Conservation (phyloP, 2,888 invertebrate genomes). For the Invenusta paracnida region DNA sequence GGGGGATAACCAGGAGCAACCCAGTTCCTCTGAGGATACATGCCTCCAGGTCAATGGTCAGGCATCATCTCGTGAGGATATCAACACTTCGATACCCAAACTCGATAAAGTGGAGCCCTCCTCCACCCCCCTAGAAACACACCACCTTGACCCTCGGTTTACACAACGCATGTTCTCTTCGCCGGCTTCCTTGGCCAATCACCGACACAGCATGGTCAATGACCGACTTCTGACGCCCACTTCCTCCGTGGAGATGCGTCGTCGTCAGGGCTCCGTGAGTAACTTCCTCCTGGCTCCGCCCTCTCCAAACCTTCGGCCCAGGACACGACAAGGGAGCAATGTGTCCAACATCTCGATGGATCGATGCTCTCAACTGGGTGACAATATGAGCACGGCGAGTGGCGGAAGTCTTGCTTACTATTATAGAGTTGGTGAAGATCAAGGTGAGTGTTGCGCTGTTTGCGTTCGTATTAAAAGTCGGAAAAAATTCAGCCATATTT, state of each 20-base stretch:
- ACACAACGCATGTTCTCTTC: neutral
- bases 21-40: neutral
- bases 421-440: constrained; percentile 2
- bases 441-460: neutral
- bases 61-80: neutral
- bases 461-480: neutral
- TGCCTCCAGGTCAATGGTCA: neutral
- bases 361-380: constrained; percentile 10
- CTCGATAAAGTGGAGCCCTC: neutral
- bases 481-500: neutral
- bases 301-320: neutral
- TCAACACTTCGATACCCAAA: neutral
- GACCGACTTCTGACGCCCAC: neutral
- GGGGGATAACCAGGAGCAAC: too few species aligned
- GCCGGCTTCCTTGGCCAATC: neutral
- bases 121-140: neutral
- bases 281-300: constrained; percentile 24
- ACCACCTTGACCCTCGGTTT: neutral
- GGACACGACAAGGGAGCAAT: neutral
- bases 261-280: neutral
- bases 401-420: neutral
- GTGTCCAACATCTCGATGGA: constrained; percentile 18
- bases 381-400: constrained; percentile 31
- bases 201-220: neutral
- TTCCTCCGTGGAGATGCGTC: neutral